Percentiles rank a stretch among this genome's conserved stretches.
These are phyloP conservation scores for Chinchilla lanigera DNA, from an alignment of 2,113 vertebrate genomes.

Conservation along the genomic window DNA sequence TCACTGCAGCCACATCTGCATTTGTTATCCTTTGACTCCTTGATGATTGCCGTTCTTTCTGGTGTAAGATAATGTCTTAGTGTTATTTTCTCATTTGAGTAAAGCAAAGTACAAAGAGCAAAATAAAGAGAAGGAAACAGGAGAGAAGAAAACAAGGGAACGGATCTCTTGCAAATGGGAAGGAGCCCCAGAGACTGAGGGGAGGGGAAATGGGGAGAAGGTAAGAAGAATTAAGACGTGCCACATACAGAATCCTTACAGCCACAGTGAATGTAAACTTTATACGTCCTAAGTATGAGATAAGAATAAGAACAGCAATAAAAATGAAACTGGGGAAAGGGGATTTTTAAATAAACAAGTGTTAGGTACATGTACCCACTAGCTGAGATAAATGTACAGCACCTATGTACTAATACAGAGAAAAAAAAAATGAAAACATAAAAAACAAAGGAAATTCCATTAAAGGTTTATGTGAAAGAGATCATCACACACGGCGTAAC, in stretches of 20 bases:
- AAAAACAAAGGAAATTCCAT: background rate
- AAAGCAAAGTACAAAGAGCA: background rate
- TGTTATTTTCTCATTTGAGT: background rate
- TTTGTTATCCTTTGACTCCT: background rate
- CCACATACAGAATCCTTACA: background rate
- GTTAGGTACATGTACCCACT: background rate
- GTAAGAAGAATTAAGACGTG: background rate
- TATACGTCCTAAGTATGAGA: background rate
- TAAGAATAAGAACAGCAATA: background rate
- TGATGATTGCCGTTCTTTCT: background rate
- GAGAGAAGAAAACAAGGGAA: background rate
- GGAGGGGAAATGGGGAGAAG: background rate
- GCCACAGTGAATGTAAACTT: background rate
- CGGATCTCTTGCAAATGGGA: background rate
- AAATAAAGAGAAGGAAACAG: background rate
- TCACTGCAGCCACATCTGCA: background rate
- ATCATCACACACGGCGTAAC: background rate
- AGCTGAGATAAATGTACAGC: background rate
- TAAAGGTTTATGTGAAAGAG: slow-evolving; percentile 32
- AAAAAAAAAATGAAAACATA: background rate
- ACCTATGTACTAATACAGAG: background rate
- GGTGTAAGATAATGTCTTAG: background rate
- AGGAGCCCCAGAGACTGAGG: background rate
- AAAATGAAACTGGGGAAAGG: background rate
- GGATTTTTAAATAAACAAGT: background rate